Conservation (phyloP, 2,797 vertebrate genomes). For the Vireo griseus region DNA sequence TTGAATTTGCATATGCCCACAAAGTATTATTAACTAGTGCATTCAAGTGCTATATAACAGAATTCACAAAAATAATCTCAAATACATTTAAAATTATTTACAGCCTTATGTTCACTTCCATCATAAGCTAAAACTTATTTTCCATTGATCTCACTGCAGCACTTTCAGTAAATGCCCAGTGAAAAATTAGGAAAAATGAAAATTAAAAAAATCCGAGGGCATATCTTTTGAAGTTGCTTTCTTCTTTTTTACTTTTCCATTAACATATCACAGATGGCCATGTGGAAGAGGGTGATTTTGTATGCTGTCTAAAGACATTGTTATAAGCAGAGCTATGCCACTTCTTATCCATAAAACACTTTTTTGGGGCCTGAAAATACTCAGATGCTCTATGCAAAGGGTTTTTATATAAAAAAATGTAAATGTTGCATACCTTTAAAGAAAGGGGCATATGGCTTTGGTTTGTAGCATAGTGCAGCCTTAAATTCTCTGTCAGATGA, state of each 20-base stretch:
- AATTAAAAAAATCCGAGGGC: not conserved
- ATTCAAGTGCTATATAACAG: not conserved
- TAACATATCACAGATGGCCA: not conserved
- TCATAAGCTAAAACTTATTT: not conserved
- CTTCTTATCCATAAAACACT: not conserved
- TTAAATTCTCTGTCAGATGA: constrained; percentile 29
- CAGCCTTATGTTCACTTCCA: not conserved
- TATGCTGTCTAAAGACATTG: not conserved
- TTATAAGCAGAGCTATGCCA: not conserved
- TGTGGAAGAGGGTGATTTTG: not conserved
- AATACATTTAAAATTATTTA: not conserved
- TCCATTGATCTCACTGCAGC: not conserved
- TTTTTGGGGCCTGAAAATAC: constrained; percentile 7
- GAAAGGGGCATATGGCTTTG: not conserved
- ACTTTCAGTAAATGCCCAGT: not conserved
- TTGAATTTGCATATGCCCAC: not conserved
- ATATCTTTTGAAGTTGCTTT: not conserved
- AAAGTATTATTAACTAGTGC: not conserved
- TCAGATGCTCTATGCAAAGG: constrained; percentile 2
- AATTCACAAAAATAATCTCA: not conserved
- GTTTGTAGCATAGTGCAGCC: not conserved
- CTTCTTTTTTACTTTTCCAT: not conserved
- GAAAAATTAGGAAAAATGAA: constrained; percentile 18
- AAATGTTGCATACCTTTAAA: not conserved
- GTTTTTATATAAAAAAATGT: not conserved